Conservation (phyloP, 2,888 invertebrate species). For the Neocrepidodera transversa region DNA sequence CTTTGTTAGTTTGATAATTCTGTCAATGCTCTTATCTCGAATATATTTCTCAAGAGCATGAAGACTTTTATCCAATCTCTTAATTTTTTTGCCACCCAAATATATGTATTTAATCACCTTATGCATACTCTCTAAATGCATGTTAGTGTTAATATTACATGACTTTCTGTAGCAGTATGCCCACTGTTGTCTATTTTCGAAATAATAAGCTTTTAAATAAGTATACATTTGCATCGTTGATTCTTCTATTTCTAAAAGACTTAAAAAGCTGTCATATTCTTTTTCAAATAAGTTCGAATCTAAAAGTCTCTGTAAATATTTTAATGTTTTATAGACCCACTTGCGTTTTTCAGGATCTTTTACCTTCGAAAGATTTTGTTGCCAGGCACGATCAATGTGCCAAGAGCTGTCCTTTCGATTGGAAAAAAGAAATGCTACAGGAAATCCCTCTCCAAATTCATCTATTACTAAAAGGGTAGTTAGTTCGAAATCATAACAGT, state of each 20-base stretch:
- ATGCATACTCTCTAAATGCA: constrained; percentile 32
- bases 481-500: constrained; percentile 24
- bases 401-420: constrained; percentile 34
- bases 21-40: constrained; percentile 41
- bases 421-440: constrained; percentile 33
- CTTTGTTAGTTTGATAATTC: constrained; percentile 32
- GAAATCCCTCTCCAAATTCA: constrained; percentile 34
- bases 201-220: constrained; percentile 35
- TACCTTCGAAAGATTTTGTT: constrained; percentile 23
- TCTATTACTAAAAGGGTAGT: constrained; percentile 32
- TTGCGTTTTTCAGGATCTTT: constrained; percentile 13
- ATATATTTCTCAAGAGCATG: constrained; percentile 41
- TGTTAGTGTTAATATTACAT: constrained; percentile 33
- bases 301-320: constrained; percentile 28
- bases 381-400: constrained; percentile 29
- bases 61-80: constrained; percentile 42
- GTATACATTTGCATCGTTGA: constrained; percentile 11
- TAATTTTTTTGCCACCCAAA: constrained; percentile 40
- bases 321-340: constrained; percentile 18
- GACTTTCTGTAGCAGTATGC: constrained; percentile 33
- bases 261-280: constrained; percentile 27
- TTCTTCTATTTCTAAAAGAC: constrained; percentile 20
- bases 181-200: constrained; percentile 26
- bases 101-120: constrained; percentile 41
- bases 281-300: too few species aligned